phyloP scores from a whole-genome alignment of 2,888 invertebrate genomes.

The Brachyptera putata region DNA sequence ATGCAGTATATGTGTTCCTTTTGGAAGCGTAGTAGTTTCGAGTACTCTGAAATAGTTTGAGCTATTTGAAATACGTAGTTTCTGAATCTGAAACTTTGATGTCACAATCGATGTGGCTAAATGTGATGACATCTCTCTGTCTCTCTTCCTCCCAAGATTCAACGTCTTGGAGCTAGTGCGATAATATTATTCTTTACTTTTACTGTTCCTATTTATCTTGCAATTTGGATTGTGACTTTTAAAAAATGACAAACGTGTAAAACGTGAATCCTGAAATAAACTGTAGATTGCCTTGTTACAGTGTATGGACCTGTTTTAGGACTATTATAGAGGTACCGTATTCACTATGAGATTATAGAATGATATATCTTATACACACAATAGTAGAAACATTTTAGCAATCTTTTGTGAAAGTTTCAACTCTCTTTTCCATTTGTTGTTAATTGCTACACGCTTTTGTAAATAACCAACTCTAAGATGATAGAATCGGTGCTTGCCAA shows the following conservation, averaged over 20 bases:
- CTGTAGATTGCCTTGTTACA: constrained; percentile 34
- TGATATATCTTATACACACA: constrained; percentile 16
- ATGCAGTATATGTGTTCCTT: too few relatives aligned
- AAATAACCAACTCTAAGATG: neutral
- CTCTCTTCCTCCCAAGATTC: too few relatives aligned
- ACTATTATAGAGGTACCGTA: constrained; percentile 29
- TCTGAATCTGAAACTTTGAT: too few relatives aligned
- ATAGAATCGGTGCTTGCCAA: too few relatives aligned
- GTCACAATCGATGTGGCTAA: too few relatives aligned
- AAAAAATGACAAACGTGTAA: neutral
- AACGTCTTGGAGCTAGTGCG: too few relatives aligned
- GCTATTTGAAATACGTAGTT: too few relatives aligned
- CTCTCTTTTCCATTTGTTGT: constrained; percentile 19
- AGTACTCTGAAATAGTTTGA: too few relatives aligned
- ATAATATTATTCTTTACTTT: neutral
- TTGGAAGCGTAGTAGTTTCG: too few relatives aligned
- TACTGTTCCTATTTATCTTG: constrained; percentile 3
- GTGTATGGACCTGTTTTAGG: constrained; percentile 32
- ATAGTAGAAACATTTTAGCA: constrained; percentile 26
- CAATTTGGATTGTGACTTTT: neutral
- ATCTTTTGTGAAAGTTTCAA: constrained; percentile 28
- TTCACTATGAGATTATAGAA: constrained; percentile 29
- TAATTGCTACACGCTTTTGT: constrained; percentile 23
- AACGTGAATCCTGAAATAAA: constrained; percentile 2
- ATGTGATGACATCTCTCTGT: too few relatives aligned